phyloP scores from a whole-genome alignment of 2,797 vertebrate genomes.

The Malacoctenus gilli region DNA sequence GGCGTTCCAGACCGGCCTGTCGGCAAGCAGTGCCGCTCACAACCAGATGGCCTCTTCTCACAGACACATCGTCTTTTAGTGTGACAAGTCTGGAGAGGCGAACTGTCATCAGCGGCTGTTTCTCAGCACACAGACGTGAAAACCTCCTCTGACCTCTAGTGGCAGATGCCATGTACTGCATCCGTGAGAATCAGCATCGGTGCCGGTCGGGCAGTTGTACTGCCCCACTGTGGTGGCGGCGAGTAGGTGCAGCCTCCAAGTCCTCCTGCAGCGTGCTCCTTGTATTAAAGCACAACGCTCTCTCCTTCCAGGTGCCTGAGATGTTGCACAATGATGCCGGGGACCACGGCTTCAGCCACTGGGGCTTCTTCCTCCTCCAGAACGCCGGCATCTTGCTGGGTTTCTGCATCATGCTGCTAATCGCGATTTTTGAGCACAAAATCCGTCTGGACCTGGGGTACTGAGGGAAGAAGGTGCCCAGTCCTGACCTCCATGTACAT shows the following conservation, averaged over 20 bases:
- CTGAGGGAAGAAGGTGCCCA: conserved; percentile 18
- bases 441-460: conserved; percentile 92
- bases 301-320: conserved; percentile 88
- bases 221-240: too few species aligned
- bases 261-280: too few species aligned
- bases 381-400: conserved; percentile 96
- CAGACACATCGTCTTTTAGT: not conserved
- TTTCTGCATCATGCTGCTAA: conserved; percentile 94
- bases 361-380: conserved; percentile 95
- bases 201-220: too few species aligned
- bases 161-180: not conserved
- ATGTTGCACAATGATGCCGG: conserved; percentile 97
- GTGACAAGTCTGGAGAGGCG: not conserved
- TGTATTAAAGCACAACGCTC: not conserved
- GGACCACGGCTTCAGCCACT: conserved; percentile 95
- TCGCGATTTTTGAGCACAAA: conserved; percentile 94
- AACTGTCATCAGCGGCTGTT: conserved; percentile 28
- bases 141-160: conserved; percentile 27
- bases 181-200: not conserved
- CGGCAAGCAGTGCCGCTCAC: conserved; percentile 26
- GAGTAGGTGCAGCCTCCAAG: too few species aligned
- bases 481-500: not conserved
- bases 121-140: too few species aligned
- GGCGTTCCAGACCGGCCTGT: not conserved
- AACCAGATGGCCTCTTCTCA: conserved; percentile 35